Evolutionary conservation across 2,113 vertebrate species (phyloP).

Genomic region (Hippoglossus stenolepis): DNA sequence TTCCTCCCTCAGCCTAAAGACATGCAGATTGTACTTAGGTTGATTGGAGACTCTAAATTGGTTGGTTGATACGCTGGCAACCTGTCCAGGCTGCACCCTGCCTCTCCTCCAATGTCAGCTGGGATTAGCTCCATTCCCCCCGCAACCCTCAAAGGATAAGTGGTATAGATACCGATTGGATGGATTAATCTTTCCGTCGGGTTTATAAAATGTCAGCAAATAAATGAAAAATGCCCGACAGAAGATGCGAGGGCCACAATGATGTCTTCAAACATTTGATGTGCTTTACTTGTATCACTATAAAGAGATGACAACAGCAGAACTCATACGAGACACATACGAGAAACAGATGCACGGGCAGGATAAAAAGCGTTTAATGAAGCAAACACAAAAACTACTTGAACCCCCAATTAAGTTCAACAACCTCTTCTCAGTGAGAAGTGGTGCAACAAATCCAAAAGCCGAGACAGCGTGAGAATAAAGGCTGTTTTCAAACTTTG

Average conservation of each 20-base stretch:
- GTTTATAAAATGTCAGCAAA: not conserved
- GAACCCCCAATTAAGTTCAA: constrained; percentile 3
- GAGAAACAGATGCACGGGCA: not conserved
- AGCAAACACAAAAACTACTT: constrained; percentile 3
- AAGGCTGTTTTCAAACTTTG: constrained; percentile 16
- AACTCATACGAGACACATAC: too few species aligned
- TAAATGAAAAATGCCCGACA: not conserved
- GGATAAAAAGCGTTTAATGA: not conserved
- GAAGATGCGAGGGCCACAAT: not conserved
- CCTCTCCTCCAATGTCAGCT: too few species aligned
- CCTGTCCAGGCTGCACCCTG: too few species aligned
- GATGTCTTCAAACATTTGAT: not conserved
- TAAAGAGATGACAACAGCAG: not conserved
- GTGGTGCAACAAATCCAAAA: constrained; percentile 19
- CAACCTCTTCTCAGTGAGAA: not conserved
- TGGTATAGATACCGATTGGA: not conserved
- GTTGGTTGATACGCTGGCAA: too few species aligned
- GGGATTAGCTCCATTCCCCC: too few species aligned
- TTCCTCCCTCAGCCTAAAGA: too few species aligned
- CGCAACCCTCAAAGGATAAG: too few species aligned
- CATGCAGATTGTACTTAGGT: too few species aligned
- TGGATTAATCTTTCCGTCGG: not conserved
- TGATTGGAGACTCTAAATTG: too few species aligned
- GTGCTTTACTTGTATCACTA: not conserved
- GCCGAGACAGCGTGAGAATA: not conserved